Base-by-base conservation (phyloP, 2,113 vertebrate species). In the Syngnathus typhle region DNA sequence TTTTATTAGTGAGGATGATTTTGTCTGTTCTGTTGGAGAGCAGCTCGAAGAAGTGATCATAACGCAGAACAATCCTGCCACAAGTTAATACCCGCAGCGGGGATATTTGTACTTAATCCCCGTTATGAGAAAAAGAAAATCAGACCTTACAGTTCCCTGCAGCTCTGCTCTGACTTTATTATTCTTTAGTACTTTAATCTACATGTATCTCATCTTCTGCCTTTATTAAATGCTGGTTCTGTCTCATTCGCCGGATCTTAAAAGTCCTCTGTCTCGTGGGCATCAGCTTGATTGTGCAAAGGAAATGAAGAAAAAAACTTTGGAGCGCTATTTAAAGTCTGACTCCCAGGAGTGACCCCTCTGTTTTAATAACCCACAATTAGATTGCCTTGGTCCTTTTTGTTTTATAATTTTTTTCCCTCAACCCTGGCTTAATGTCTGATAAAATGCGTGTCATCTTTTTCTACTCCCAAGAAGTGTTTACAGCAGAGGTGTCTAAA, bases 271-370 rank as follows among this genome's bases (percentile, higher is more conserved):
- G 70, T 86, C 88, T 84, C 79, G 1, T 76, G 88, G 85, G 86
- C 74, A 69, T 69, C 60, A 71, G 87, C 76, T 85, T 88, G 88
- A 89, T 88, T 92, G 87, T 90, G 87, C 74, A 76, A 84, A 78
- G 81, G 73, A 91, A 91, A 92, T 91, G 21, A 89, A 89, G 82
- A 84, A 82, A 85, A 71, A 74, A 88, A 84, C 74, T 88, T 87
- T 64, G 80, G 79, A 80, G 80, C 81, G 78, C 85, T 87, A 83
- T 91, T 91, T 88, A 84, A 89, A 87, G 82, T 59, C 65, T 13
- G 7, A 73, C 68, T 91, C 90, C 85, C 84, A 43, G 21, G 81
- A 89, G 90, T 62, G 36, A 73, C 67, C 68, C 69, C 74, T 77
- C 70, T 65, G 69, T 73, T 81, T 88, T 89, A 86, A 88, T 89